These are phyloP conservation scores for Stigmatopora nigra DNA, from an alignment of 2,113 vertebrate species.

Conservation along the genomic window DNA sequence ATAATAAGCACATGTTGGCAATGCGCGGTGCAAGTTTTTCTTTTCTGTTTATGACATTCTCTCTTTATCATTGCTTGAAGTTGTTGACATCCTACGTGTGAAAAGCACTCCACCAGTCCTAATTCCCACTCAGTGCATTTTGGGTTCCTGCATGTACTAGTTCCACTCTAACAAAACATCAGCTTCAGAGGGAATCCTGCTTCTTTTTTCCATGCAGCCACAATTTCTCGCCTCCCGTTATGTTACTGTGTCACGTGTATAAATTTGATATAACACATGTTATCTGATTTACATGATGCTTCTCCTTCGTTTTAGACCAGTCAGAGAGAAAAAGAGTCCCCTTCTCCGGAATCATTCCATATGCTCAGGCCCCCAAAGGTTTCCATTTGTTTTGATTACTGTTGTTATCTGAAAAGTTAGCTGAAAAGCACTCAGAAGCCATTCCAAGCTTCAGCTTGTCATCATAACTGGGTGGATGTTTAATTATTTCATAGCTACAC, in stretches of 20 bases:
- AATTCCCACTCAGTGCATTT: constrained; percentile 25
- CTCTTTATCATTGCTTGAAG: constrained; percentile 43
- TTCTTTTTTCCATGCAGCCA: constrained; percentile 39
- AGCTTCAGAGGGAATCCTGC: constrained; percentile 61
- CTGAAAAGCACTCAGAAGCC: constrained; percentile 40
- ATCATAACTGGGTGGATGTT: neutral
- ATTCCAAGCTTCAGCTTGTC: constrained; percentile 4
- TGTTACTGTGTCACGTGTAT: constrained; percentile 41
- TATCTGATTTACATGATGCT: constrained; percentile 82
- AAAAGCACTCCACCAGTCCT: constrained; percentile 24
- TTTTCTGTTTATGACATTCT: constrained; percentile 21
- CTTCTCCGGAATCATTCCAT: constrained; percentile 99
- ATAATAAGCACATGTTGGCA: constrained; percentile 50
- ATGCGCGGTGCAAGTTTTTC: constrained; percentile 15
- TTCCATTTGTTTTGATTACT: constrained; percentile 78
- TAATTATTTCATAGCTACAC: constrained; percentile 3
- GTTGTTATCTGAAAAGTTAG: constrained; percentile 47
- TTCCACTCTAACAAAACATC: constrained; percentile 45
- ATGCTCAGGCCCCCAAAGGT: constrained; percentile 99
- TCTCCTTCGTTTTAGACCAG: constrained; percentile 99
- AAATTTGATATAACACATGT: constrained; percentile 43
- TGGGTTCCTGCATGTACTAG: constrained; percentile 71
- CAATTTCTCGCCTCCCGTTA: constrained; percentile 39
- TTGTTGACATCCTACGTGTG: constrained; percentile 45
- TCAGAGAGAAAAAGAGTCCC: constrained; percentile 99